Conservation (phyloP, 2,888 invertebrate species). For the Drosophila subquinaria region DNA sequence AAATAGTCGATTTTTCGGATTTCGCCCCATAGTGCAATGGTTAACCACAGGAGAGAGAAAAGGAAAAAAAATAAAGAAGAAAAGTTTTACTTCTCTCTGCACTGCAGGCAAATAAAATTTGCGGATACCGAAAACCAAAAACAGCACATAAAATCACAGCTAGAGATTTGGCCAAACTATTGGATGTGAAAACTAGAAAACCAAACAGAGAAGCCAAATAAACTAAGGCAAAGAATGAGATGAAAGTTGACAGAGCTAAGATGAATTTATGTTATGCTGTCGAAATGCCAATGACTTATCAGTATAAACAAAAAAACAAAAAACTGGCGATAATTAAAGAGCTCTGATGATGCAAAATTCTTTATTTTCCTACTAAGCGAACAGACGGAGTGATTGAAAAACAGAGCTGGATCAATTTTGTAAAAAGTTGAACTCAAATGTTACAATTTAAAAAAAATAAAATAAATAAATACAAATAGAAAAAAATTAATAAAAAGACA, state of each 20-base stretch:
- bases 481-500: no score
- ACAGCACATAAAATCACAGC: slow-evolving; percentile 79
- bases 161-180: slow-evolving; percentile 67
- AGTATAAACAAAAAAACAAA: not conserved
- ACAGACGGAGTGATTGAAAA: slow-evolving; percentile 5
- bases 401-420: not conserved
- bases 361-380: not conserved
- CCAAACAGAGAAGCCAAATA: slow-evolving; percentile 10
- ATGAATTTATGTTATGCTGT: slow-evolving; percentile 18
- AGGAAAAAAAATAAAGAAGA: slow-evolving; percentile 31
- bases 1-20: no score
- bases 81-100: slow-evolving; percentile 68
- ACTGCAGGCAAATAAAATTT: slow-evolving; percentile 79
- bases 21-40: no score
- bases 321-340: slow-evolving; percentile 1
- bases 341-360: not conserved
- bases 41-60: slow-evolving; percentile 25
- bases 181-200: slow-evolving; percentile 18
- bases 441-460: no score
- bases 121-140: slow-evolving; percentile 77
- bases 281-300: slow-evolving; percentile 9
- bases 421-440: no score
- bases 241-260: not conserved
- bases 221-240: slow-evolving; percentile 6
- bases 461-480: no score